Conservation (phyloP, 2,888 invertebrate species). For the Uropetala carovei region DNA sequence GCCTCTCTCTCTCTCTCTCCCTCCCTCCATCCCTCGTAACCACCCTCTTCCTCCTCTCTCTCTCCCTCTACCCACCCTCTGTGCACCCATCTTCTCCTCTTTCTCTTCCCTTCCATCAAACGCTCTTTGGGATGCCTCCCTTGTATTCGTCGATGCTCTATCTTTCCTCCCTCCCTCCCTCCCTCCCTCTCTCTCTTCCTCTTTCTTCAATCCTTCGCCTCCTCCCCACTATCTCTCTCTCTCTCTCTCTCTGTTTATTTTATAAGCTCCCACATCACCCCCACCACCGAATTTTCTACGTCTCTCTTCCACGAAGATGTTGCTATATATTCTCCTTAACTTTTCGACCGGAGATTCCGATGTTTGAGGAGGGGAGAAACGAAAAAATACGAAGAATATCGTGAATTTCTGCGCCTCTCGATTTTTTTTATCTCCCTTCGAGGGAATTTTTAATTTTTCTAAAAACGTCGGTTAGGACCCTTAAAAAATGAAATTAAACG, state of each 20-base stretch:
- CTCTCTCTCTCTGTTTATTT: slow-evolving; percentile 16
- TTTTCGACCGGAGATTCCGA: slow-evolving; percentile 6
- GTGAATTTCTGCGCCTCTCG: background rate
- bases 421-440: background rate
- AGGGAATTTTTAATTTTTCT: background rate
- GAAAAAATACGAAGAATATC: slow-evolving; percentile 12
- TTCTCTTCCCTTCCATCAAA: background rate
- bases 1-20: background rate
- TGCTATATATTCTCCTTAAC: background rate
- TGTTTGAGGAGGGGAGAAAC: background rate
- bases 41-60: no score
- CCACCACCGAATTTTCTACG: background rate
- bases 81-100: slow-evolving; percentile 6
- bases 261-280: background rate
- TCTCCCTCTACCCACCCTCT: background rate
- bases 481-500: no score
- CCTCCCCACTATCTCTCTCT: background rate
- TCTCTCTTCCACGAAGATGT: slow-evolving; percentile 1
- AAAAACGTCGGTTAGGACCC: no score
- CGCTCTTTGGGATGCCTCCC: slow-evolving; percentile 38
- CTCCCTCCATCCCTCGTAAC: background rate
- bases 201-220: background rate
- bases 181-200: background rate
- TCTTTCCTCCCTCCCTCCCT: background rate
- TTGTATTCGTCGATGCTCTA: background rate